These are phyloP conservation scores for Leistus spinibarbis DNA, from an alignment of 2,888 invertebrate genomes.

Conservation along the genomic window DNA sequence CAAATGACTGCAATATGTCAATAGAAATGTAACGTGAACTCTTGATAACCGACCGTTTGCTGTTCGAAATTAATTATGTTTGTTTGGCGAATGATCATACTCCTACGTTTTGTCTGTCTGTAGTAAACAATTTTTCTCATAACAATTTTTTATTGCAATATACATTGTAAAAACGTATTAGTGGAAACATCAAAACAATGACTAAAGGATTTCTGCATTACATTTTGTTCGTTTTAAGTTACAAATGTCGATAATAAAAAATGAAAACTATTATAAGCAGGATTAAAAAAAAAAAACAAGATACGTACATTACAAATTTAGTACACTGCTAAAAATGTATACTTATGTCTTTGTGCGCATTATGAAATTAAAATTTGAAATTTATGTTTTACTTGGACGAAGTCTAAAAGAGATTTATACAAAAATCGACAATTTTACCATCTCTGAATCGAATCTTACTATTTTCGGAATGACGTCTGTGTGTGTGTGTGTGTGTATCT, in stretches of 20 bases:
- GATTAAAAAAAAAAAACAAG: no score
- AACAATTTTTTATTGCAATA: not conserved
- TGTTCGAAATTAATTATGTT: constrained; percentile 10
- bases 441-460: no score
- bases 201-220: not conserved
- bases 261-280: not conserved
- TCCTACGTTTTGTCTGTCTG: not conserved
- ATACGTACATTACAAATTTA: no score
- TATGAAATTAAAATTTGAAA: no score
- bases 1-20: constrained; percentile 20
- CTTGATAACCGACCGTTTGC: constrained; percentile 13
- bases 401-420: no score
- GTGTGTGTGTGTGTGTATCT: no score
- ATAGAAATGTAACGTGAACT: constrained; percentile 7
- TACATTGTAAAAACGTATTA: no score
- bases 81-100: not conserved
- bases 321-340: no score
- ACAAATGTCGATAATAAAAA: not conserved
- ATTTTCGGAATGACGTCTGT: no score
- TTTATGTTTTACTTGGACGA: no score
- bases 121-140: not conserved
- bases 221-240: not conserved
- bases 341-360: no score
- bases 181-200: not conserved
- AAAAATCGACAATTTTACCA: no score